phyloP scores from a whole-genome alignment of 1,140 invertebrate species.

The Contarinia nasturtii region DNA sequence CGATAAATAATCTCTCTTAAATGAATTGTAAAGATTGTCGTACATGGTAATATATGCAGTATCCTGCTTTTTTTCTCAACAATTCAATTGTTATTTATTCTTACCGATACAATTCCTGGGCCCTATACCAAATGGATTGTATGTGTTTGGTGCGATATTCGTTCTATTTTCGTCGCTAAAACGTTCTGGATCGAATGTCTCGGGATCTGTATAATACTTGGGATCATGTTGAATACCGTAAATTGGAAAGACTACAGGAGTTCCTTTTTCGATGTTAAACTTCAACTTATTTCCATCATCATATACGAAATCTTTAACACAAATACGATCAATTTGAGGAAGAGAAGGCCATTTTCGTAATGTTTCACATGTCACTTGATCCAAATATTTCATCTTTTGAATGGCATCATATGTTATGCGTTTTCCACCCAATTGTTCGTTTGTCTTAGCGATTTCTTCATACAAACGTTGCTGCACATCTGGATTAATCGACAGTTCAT shows the following conservation, averaged over 20 bases:
- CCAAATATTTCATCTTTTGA: constrained; percentile 38
- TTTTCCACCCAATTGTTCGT: constrained; percentile 22
- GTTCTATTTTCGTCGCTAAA: constrained; percentile 23
- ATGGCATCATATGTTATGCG: constrained; percentile 28
- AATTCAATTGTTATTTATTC: constrained; percentile 5
- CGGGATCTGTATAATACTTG: constrained; percentile 38
- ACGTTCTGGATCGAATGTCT: constrained; percentile 30
- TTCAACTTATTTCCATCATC: constrained; percentile 7
- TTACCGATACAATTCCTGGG: constrained; percentile 37
- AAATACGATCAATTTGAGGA: constrained; percentile 26
- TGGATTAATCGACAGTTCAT: constrained; percentile 31
- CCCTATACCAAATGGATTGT: constrained; percentile 35
- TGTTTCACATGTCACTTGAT: constrained; percentile 38
- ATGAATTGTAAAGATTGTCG: constrained; percentile 14
- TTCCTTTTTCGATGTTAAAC: constrained; percentile 20
- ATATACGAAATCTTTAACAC: constrained; percentile 30
- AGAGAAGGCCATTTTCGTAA: constrained; percentile 34
- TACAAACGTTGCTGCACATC: constrained; percentile 34
- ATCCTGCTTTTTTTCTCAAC: neutral
- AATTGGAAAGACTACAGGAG: constrained; percentile 27
- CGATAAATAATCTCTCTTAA: neutral
- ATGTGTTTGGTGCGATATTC: constrained; percentile 24
- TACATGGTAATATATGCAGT: neutral
- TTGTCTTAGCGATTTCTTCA: constrained; percentile 29
- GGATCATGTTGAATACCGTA: constrained; percentile 42